Percentiles rank a stretch among this genome's conserved stretches.
These are phyloP conservation scores for Parus major DNA, from an alignment of 2,113 vertebrate species.

Conservation along the genomic window DNA sequence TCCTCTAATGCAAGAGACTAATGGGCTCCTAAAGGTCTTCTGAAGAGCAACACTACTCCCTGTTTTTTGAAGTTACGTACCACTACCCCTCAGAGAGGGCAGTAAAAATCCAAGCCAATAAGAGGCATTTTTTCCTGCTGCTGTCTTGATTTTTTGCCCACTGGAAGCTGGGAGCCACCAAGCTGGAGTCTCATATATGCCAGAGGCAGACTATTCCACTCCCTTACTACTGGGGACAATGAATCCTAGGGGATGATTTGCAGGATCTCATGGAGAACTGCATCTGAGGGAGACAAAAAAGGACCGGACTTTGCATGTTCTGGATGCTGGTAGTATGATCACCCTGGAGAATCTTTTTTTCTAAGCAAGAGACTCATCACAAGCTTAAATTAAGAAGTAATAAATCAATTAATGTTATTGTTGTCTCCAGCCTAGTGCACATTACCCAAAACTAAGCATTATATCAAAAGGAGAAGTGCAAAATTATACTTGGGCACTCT, in stretches of 20 bases:
- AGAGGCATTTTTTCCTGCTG: background rate
- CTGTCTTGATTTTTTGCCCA: background rate
- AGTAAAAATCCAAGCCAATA: background rate
- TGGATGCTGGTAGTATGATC: background rate
- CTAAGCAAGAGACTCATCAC: background rate
- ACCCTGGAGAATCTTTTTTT: background rate
- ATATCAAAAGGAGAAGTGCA: background rate
- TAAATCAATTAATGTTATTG: background rate
- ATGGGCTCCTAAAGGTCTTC: background rate
- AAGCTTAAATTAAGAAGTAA: background rate
- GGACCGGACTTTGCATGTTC: background rate
- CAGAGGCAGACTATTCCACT: background rate
- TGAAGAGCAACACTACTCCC: background rate
- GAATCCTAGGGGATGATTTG: background rate
- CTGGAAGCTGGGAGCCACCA: background rate
- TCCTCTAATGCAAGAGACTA: background rate
- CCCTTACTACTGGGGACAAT: fast-evolving
- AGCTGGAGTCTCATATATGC: background rate
- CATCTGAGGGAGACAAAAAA: background rate
- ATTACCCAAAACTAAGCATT: background rate
- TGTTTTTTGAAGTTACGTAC: background rate
- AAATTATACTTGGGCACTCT: background rate
- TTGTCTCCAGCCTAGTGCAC: background rate
- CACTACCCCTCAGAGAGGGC: background rate
- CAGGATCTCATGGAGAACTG: background rate